phyloP scores from a whole-genome alignment of 2,888 invertebrate genomes.

The Drosophila antonietae region DNA sequence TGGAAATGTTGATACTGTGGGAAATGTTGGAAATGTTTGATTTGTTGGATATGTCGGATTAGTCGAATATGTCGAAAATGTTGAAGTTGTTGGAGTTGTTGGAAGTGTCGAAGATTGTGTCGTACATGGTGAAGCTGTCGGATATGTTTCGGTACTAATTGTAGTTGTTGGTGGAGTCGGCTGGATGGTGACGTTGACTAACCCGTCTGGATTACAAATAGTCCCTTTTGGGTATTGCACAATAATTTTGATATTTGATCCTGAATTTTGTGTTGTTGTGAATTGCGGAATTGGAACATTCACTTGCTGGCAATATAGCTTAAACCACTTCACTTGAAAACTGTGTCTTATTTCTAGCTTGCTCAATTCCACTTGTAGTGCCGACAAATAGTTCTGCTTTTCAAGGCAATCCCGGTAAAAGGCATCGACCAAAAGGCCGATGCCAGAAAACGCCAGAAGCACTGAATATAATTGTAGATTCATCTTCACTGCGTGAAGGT shows the following conservation, averaged over 20 bases:
- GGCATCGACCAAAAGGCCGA: background rate
- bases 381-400: background rate
- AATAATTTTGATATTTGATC: too few relatives aligned
- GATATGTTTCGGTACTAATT: too few relatives aligned
- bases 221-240: background rate
- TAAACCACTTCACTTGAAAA: background rate
- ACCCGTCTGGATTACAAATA: background rate
- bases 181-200: too few relatives aligned
- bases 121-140: too few relatives aligned
- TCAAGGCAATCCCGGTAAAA: background rate
- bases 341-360: background rate
- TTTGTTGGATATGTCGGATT: too few relatives aligned
- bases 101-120: too few relatives aligned
- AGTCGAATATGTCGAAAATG: too few relatives aligned
- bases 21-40: too few relatives aligned
- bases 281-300: background rate
- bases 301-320: background rate
- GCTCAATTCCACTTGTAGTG: background rate
- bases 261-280: too few relatives aligned
- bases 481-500: conserved; percentile 7
- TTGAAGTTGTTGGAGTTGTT: too few relatives aligned
- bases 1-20: too few relatives aligned
- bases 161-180: too few relatives aligned
- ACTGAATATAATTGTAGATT: background rate
- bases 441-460: conserved; percentile 18